Evolutionary conservation across 2,797 vertebrate species (phyloP), one percentile per base, ranked within the genome.

Genomic region (Megalops cyprinoides): DNA sequence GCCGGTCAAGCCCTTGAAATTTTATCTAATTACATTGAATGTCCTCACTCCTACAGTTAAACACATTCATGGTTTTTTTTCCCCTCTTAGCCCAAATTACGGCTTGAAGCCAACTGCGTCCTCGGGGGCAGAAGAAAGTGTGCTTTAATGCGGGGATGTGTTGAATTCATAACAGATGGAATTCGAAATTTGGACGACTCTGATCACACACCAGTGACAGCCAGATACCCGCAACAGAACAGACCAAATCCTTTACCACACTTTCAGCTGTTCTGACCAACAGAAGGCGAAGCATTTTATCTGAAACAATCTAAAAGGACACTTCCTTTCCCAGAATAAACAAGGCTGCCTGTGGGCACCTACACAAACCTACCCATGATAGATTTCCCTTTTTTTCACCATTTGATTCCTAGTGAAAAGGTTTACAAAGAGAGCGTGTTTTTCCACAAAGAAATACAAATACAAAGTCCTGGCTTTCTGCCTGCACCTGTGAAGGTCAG

Each of bases 91-190:
- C 53, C 82, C 77, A 46, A 62, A 84, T 71, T 55, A 51, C 85
- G 81, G 25, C 77, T 84, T 39, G 9, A 51, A 81, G 56, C 23
- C 81, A 84, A 86, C 82, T 82, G 78, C 78, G 46, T 85, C 81
- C 84, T 55, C 51, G n/a, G 51, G 48, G 75, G 44, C 28, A 42
- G 12, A 65, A n/a, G 31, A 31, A 8, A 65, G 18, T 62, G 48
- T 75, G 56, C 73, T 75, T 18, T 88, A 88, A 91, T 88, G 85
- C 87, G 89, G 84, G 83, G 80, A 87, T 87, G 90, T 87, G 86
- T 89, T 48, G 89, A 92, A 86, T 93, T 91, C 90, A n/a, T n/a
- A 91, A 89, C 89, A 89, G 88, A 81, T 81, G 56, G 86, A 89
- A 84, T 85, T 84, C 83, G 87, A 87, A 84, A 88, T 88, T 82